Evolutionary conservation across 2,797 vertebrate genomes (phyloP).

Genomic region (Poecilia gillii): DNA sequence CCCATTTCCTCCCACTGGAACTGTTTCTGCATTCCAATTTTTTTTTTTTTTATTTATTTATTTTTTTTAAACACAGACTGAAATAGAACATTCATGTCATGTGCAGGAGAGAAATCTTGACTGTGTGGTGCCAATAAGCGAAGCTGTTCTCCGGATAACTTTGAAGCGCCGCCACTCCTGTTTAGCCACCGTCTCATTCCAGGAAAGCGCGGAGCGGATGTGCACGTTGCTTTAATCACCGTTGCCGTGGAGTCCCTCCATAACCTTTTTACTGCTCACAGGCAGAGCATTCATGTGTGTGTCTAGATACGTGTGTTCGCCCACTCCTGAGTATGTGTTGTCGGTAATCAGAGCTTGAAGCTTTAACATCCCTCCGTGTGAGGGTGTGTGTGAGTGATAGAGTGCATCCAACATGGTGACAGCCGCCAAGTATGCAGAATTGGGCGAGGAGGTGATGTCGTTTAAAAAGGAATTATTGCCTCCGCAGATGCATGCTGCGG

Average conservation of each 20-base stretch:
- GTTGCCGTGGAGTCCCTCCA: conserved; percentile 52
- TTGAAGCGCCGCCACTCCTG: conserved; percentile 50
- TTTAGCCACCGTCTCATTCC: conserved; percentile 62
- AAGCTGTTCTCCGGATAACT: conserved; percentile 61
- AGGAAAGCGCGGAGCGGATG: conserved; percentile 43
- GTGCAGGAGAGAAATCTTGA: conserved; percentile 25
- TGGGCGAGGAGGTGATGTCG: conserved; percentile 53
- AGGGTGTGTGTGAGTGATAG: conserved; percentile 49
- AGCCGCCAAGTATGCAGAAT: conserved; percentile 65
- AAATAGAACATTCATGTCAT: conserved; percentile 34
- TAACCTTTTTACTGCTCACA: conserved; percentile 41
- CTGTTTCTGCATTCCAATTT: conserved; percentile 16
- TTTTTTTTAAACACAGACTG: conserved; percentile 19
- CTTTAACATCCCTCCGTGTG: conserved; percentile 22
- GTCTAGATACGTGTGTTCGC: conserved; percentile 31
- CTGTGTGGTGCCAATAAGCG: conserved; percentile 27
- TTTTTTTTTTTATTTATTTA: conserved; percentile 8
- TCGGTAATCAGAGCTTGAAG: conserved; percentile 56
- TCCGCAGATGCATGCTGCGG: conserved; percentile 54
- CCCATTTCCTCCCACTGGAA: conserved; percentile 1
- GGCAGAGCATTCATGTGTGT: conserved; percentile 16
- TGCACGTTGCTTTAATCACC: conserved; percentile 66
- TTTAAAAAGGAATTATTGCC: conserved; percentile 73
- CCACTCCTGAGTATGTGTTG: conserved; percentile 54
- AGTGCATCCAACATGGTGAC: conserved; percentile 67